Base-by-base conservation (phyloP, 1,140 invertebrate genomes). In the Euglossa dilemma region DNA sequence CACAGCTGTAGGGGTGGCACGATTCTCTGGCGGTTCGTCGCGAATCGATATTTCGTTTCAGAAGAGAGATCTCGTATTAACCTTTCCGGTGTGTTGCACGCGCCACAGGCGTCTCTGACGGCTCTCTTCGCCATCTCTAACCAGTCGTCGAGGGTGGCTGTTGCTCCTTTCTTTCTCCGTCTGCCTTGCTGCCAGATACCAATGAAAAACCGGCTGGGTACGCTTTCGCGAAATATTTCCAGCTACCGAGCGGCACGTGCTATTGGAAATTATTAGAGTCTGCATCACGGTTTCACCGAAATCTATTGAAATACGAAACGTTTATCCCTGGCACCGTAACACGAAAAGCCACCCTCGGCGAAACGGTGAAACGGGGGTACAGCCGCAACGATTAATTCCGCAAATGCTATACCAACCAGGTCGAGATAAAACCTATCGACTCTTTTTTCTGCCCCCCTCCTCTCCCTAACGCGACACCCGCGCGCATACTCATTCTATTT, bases 31-130 rank as follows among this genome's bases (percentile, higher is more conserved):
- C 45, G 56, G 54, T 71, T 71, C 23, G 20, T 25, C 56, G 45
- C 43, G 56, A 80, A 80, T 80, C 77, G 78, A 80, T 80, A 80
- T 73, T 74, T 64, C 78, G 70, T 72, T 80, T 28, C 77, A 80
- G 69, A 45, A 28, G 18, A 80, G 64, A 73, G 70, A 73, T 80
- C 78, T 18, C 69, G 72, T 56, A 71, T 86, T 86, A 86, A 86
- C 80, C 74, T 84, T 73, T 63, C 67, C 45, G 43, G 56, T 70
- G 78, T 63, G 50, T 67, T 47, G n/a, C 25, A 20, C 61, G 14
- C 56, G 43, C 45, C 70, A 56, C 77, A 67, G 64, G 47, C 57
- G 43, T 80, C 67, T 78, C 67, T 78, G 61, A 36, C 45, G 12
- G 43, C 63, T 54, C 82, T 79, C 73, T 66, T 73, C 56, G 63